Evolutionary conservation across 2,113 vertebrate species (phyloP).

Genomic region (Theristicus caerulescens): DNA sequence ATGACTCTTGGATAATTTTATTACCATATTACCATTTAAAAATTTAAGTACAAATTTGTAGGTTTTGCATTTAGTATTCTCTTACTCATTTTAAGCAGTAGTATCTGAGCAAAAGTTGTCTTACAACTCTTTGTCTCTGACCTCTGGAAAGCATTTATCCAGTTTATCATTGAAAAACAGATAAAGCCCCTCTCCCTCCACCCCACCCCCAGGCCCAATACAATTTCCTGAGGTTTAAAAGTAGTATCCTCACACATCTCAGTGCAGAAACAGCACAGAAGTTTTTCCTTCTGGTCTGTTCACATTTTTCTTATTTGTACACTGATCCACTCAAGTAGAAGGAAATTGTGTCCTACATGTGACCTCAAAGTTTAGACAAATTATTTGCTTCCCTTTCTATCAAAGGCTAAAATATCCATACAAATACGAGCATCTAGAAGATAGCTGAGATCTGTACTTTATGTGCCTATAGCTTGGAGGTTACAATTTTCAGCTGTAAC

Average conservation of each 20-base stretch:
- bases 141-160: background rate
- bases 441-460: background rate
- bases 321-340: constrained; percentile 18
- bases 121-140: background rate
- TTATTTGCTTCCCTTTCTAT: constrained; percentile 4
- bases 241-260: background rate
- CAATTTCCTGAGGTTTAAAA: constrained; percentile 56
- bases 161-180: background rate
- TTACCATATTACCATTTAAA: background rate
- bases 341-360: constrained; percentile 47
- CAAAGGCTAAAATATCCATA: background rate
- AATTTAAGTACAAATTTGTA: background rate
- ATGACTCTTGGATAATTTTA: background rate
- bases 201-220: background rate
- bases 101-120: background rate
- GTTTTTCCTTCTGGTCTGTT: background rate
- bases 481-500: background rate
- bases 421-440: background rate
- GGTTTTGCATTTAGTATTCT: background rate
- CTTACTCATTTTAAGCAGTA: background rate
- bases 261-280: background rate
- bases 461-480: background rate
- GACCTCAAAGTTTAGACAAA: constrained; percentile 15
- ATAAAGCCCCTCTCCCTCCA: background rate
- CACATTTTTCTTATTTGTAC: constrained; percentile 44